Conservation (phyloP, 2,113 vertebrate genomes). For the Stictonetta naevosa region DNA sequence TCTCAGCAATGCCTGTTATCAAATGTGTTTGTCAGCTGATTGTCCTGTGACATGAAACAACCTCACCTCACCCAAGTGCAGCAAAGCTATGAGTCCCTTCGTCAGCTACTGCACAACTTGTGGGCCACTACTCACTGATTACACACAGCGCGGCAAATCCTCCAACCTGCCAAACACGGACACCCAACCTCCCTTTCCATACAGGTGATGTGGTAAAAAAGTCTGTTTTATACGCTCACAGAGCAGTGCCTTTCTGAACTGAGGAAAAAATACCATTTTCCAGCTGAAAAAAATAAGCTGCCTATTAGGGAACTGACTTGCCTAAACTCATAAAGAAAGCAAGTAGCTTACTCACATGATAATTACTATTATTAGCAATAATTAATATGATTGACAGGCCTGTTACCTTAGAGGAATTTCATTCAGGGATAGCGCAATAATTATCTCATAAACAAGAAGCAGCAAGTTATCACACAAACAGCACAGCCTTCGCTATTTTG, state of each 20-base stretch:
- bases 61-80: neutral
- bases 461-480: conserved; percentile 9
- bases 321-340: conserved; percentile 1
- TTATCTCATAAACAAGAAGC: conserved; percentile 27
- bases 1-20: neutral
- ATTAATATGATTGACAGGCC: neutral
- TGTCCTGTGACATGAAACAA: neutral
- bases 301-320: neutral
- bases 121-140: neutral
- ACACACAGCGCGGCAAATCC: neutral
- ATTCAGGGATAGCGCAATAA: neutral
- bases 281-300: neutral
- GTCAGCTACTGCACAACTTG: neutral
- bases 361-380: conserved; percentile 25
- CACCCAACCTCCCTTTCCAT: too few species aligned
- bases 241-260: neutral
- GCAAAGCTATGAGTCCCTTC: neutral
- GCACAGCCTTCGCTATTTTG: neutral
- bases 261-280: neutral
- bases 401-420: conserved; percentile 1
- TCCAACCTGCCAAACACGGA: neutral
- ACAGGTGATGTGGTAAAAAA: fast-evolving
- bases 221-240: neutral
- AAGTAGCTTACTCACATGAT: neutral
- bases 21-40: neutral